Evolutionary conservation across 2,888 invertebrate species (phyloP).

Genomic region (Lutraria lutraria): DNA sequence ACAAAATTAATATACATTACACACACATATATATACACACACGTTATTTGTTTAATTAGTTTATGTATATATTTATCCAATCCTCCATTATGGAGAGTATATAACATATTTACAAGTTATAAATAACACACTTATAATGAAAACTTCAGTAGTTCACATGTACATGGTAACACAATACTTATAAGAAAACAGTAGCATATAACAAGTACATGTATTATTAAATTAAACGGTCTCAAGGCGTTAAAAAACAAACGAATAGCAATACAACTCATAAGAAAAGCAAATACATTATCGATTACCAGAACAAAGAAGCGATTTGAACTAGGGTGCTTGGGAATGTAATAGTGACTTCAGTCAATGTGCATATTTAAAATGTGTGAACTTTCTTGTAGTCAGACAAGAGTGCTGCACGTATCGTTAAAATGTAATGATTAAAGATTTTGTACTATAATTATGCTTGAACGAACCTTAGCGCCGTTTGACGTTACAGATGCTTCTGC

Average conservation of each 20-base stretch:
- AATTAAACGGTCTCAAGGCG: too few relatives aligned
- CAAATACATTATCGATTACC: background rate
- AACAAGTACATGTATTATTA: too few relatives aligned
- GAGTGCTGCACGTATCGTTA: background rate
- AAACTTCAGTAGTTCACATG: background rate
- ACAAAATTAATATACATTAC: background rate
- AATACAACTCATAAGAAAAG: too few relatives aligned
- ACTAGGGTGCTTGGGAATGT: background rate
- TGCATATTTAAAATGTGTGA: too few relatives aligned
- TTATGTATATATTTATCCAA: background rate
- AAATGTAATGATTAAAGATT: too few relatives aligned
- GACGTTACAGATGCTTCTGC: constrained; percentile 9
- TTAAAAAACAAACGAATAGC: too few relatives aligned
- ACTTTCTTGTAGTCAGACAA: too few relatives aligned
- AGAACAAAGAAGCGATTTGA: background rate
- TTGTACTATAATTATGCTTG: background rate
- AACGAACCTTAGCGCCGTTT: background rate
- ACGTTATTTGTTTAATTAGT: background rate
- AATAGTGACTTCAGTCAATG: background rate
- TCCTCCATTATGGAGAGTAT: too few relatives aligned
- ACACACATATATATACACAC: background rate
- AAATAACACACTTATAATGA: background rate
- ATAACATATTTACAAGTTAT: too few relatives aligned
- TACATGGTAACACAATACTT: too few relatives aligned
- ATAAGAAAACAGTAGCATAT: too few relatives aligned